Evolutionary conservation across 2,888 invertebrate genomes (phyloP).

Genomic region (Drosophila tripunctata): DNA sequence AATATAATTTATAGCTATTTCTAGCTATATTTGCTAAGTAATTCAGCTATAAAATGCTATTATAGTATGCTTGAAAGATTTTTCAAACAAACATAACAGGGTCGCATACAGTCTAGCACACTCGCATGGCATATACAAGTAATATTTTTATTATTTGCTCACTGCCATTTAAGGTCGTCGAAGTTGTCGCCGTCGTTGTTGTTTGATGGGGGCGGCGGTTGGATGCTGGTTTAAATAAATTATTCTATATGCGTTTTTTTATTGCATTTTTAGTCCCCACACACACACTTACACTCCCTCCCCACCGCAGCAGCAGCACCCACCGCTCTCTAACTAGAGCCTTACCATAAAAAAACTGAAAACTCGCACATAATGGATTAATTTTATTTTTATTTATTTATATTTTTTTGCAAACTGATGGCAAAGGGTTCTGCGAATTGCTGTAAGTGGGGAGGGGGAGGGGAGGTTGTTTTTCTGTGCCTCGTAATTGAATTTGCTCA

Average conservation of each 20-base stretch:
- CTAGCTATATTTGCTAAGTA: no score
- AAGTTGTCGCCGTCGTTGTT: slow-evolving; percentile 43
- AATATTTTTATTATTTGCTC: slow-evolving; percentile 40
- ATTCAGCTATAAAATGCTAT: no score
- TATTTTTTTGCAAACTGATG: slow-evolving; percentile 16
- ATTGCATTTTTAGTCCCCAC: slow-evolving; percentile 35
- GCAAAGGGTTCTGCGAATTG: not conserved
- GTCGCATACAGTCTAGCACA: not conserved
- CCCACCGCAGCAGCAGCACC: not conserved
- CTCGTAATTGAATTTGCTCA: slow-evolving; percentile 63
- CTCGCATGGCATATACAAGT: not conserved
- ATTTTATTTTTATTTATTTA: no score
- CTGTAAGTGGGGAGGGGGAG: not conserved
- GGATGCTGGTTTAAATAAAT: slow-evolving; percentile 76
- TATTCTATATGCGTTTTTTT: slow-evolving; percentile 76
- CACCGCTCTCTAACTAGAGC: not conserved
- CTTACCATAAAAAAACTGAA: slow-evolving; percentile 19
- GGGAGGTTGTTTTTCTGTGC: slow-evolving; percentile 32
- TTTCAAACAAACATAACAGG: not conserved
- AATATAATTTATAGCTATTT: no score
- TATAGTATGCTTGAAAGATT: no score
- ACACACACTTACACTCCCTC: not conserved
- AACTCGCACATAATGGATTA: slow-evolving; percentile 34
- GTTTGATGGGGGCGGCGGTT: slow-evolving; percentile 60
- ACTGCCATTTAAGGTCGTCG: slow-evolving; percentile 76